Evolutionary conservation across 2,797 vertebrate species (phyloP).

Genomic region (Pygocentrus nattereri): DNA sequence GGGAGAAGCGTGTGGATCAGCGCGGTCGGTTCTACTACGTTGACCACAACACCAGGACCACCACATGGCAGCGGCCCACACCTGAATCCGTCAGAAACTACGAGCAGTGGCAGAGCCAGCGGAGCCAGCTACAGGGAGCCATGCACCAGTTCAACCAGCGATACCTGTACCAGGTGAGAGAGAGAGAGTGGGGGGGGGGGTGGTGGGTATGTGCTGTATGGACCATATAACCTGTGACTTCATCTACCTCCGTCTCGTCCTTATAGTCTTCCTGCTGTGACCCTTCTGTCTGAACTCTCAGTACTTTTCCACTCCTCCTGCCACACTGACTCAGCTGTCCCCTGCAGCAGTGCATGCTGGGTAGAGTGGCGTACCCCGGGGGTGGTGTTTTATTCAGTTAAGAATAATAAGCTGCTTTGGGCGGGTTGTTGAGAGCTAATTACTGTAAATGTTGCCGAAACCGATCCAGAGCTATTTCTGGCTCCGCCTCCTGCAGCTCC

Average conservation of each 20-base stretch:
- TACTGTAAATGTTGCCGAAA: slow-evolving; percentile 60
- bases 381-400: slow-evolving; percentile 32
- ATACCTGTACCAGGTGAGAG: slow-evolving; percentile 94
- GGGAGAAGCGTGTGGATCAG: slow-evolving; percentile 97
- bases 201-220: background rate
- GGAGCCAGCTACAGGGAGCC: slow-evolving; percentile 95
- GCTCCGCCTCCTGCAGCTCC: slow-evolving; percentile 42
- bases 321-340: background rate
- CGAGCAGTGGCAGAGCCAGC: slow-evolving; percentile 97
- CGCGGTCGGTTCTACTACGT: slow-evolving; percentile 95
- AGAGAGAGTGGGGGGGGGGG: background rate
- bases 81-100: slow-evolving; percentile 95
- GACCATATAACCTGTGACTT: background rate
- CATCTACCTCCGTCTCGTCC: background rate
- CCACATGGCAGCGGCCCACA: slow-evolving; percentile 98
- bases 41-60: slow-evolving; percentile 97
- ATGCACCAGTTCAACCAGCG: slow-evolving; percentile 99
- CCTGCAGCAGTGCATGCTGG: slow-evolving; percentile 22
- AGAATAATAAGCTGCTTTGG: slow-evolving; percentile 63
- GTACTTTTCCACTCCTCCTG: slow-evolving; percentile 42
- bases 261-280: background rate
- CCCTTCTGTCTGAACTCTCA: background rate
- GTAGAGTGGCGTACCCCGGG: slow-evolving; percentile 20
- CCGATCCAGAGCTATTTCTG: slow-evolving; percentile 57
- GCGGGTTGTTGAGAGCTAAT: slow-evolving; percentile 47